Evolutionary conservation across 2,888 invertebrate species (phyloP).

Genomic region (Schrankia costaestrigalis): DNA sequence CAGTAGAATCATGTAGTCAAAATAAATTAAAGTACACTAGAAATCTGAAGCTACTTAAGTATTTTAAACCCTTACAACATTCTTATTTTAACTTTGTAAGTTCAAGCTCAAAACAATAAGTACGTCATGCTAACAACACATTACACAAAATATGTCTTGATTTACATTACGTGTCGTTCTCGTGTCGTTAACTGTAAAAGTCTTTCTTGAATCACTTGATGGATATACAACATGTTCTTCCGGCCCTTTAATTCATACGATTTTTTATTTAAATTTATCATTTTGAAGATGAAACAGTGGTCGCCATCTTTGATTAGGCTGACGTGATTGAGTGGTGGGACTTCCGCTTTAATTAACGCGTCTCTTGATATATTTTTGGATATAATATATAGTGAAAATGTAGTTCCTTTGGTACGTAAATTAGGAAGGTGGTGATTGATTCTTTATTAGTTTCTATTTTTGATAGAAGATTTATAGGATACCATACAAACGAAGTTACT

Average conservation of each 20-base stretch:
- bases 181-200: conserved; percentile 19
- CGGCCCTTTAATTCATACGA: conserved; percentile 52
- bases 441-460: conserved; percentile 7
- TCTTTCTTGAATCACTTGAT: conserved; percentile 40
- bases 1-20: too few species aligned
- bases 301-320: conserved; percentile 58
- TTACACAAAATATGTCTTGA: too few species aligned
- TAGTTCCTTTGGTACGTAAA: conserved; percentile 11
- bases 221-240: conserved; percentile 51
- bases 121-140: too few species aligned
- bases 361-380: conserved; percentile 36
- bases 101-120: too few species aligned
- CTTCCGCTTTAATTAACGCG: conserved; percentile 56
- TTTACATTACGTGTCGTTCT: conserved; percentile 25
- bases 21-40: too few species aligned
- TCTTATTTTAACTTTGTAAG: too few species aligned
- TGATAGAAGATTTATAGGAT: background rate
- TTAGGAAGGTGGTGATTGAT: conserved; percentile 18
- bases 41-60: too few species aligned
- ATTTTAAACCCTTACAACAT: too few species aligned
- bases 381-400: conserved; percentile 15
- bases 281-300: conserved; percentile 62
- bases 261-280: conserved; percentile 56
- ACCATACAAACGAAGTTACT: background rate
- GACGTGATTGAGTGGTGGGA: conserved; percentile 63